Percentiles rank a stretch among this genome's conserved stretches.
Conservation (phyloP, 1,140 invertebrate genomes). For the Mizuhopecten yessoensis region DNA sequence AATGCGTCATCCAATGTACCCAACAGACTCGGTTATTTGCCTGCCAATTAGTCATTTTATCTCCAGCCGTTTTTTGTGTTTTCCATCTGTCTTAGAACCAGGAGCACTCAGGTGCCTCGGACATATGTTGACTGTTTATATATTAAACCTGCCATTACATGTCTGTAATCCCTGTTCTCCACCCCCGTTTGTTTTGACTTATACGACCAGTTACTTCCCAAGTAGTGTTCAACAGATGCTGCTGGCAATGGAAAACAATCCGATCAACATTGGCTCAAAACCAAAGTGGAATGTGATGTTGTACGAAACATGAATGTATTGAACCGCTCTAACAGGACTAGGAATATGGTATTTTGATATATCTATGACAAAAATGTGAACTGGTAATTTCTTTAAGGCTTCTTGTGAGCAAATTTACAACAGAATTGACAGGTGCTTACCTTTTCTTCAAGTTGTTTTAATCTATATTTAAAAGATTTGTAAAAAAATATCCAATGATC, state of each 20-base stretch:
- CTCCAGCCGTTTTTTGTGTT: background rate
- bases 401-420: no score
- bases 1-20: background rate
- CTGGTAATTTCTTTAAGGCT: no score
- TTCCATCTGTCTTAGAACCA: background rate
- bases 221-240: background rate
- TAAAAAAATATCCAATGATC: no score
- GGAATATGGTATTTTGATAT: no score
- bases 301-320: no score
- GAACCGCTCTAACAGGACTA: no score
- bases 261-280: no score
- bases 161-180: background rate
- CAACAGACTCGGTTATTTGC: background rate
- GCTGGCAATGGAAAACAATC: background rate
- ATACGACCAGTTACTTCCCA: background rate
- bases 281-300: no score
- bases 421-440: no score
- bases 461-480: no score
- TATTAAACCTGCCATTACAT: background rate
- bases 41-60: constrained; percentile 22
- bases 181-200: background rate
- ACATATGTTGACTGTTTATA: constrained; percentile 19
- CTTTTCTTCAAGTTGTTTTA: no score
- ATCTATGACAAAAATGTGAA: no score
- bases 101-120: background rate